These are phyloP conservation scores for Garrulus glandarius DNA, from an alignment of 2,797 vertebrate genomes.

Conservation along the genomic window DNA sequence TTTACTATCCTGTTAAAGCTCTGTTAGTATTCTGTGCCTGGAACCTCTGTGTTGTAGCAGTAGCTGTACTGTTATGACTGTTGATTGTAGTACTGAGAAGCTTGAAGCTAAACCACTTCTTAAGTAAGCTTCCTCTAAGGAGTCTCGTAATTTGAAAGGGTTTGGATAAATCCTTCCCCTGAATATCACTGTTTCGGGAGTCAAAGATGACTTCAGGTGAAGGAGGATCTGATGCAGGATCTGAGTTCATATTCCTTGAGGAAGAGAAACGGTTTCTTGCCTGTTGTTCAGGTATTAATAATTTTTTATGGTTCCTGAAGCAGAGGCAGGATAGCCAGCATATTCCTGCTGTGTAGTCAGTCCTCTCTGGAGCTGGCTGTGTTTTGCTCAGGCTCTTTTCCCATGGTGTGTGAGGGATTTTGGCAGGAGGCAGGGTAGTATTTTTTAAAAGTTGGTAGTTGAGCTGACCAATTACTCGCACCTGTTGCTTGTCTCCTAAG, in stretches of 20 bases:
- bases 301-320: not conserved
- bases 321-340: not conserved
- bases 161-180: not conserved
- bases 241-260: not conserved
- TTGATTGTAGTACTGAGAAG: not conserved
- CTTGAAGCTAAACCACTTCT: not conserved
- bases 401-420: not conserved
- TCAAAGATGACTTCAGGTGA: not conserved
- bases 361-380: not conserved
- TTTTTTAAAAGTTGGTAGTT: not conserved
- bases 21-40: not conserved
- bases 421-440: not conserved
- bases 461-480: accelerated
- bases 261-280: not conserved
- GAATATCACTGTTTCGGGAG: not conserved
- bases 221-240: not conserved
- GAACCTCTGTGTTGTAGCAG: not conserved
- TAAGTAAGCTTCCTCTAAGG: not conserved
- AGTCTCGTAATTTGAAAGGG: not conserved
- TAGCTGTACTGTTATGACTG: accelerated
- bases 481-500: not conserved
- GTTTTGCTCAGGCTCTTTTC: not conserved
- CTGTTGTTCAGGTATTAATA: not conserved
- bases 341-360: not conserved
- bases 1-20: not conserved